Conservation (phyloP, 2,113 vertebrate species). For the Hiodon alosoides region DNA sequence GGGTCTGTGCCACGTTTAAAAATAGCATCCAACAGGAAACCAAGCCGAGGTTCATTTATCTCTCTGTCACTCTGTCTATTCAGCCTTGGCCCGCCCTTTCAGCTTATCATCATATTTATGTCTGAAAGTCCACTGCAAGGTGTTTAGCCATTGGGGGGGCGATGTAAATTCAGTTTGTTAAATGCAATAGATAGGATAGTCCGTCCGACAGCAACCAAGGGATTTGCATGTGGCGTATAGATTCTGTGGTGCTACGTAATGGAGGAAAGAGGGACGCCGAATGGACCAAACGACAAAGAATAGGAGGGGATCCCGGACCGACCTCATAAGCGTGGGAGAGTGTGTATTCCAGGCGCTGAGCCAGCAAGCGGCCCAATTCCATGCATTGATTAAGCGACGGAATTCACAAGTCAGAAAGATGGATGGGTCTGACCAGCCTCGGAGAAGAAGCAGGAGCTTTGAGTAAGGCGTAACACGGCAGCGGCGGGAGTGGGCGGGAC, state of each 20-base stretch:
- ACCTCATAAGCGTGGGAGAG: neutral
- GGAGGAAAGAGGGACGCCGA: constrained; percentile 2
- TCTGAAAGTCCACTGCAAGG: constrained; percentile 30
- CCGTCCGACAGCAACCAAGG: constrained; percentile 8
- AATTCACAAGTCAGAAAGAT: neutral
- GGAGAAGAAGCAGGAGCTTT: constrained; percentile 3
- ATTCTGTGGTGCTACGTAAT: neutral
- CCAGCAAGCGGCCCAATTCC: neutral
- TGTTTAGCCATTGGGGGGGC: neutral
- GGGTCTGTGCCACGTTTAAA: constrained; percentile 70
- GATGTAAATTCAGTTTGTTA: constrained; percentile 24
- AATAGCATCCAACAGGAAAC: constrained; percentile 69
- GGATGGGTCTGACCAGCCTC: neutral
- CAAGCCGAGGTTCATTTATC: constrained; percentile 61
- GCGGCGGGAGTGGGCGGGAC: neutral
- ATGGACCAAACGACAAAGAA: neutral
- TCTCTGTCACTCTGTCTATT: constrained; percentile 58
- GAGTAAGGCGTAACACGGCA: neutral
- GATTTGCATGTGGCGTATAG: neutral
- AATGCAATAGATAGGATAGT: constrained; percentile 16
- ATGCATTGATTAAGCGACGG: constrained; percentile 14
- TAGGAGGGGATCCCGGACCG: neutral
- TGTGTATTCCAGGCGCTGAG: neutral
- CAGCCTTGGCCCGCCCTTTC: constrained; percentile 33
- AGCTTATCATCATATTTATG: constrained; percentile 47